Percentiles rank a stretch among this genome's conserved stretches.
Evolutionary conservation across 2,888 invertebrate genomes (phyloP).

Genomic region (Cephus sareptanus): DNA sequence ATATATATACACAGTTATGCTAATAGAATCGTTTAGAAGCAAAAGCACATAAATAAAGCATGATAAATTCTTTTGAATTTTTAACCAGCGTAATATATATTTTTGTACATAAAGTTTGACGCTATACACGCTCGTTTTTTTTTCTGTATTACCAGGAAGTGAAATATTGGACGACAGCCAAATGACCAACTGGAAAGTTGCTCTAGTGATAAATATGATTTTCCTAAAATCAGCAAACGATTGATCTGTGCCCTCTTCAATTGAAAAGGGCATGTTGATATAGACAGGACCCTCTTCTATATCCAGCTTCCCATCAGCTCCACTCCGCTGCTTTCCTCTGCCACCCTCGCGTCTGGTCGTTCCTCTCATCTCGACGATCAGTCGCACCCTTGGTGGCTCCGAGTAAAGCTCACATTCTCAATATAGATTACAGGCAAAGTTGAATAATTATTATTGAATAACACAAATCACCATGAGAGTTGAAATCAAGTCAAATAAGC

Average conservation of each 20-base stretch:
- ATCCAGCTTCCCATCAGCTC: neutral
- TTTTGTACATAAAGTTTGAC: neutral
- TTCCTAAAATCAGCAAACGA: neutral
- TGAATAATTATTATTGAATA: neutral
- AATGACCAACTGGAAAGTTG: neutral
- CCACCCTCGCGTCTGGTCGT: constrained; percentile 6
- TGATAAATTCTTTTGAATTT: neutral
- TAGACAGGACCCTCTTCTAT: neutral
- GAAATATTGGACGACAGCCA: neutral
- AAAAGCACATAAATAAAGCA: neutral
- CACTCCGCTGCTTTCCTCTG: neutral
- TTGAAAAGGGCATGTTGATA: neutral
- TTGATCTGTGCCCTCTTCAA: neutral
- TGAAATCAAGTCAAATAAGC: neutral
- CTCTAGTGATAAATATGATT: neutral
- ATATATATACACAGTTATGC: neutral
- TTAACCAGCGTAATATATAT: neutral
- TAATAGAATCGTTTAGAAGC: neutral
- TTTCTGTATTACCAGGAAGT: neutral
- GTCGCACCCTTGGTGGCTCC: constrained; percentile 27
- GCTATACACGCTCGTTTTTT: neutral
- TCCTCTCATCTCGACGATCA: constrained; percentile 12
- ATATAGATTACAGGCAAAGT: constrained; percentile 23
- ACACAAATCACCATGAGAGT: neutral
- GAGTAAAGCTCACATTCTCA: constrained; percentile 23